Conservation (phyloP, 2,888 invertebrate species). For the Scaptomyza parva region DNA sequence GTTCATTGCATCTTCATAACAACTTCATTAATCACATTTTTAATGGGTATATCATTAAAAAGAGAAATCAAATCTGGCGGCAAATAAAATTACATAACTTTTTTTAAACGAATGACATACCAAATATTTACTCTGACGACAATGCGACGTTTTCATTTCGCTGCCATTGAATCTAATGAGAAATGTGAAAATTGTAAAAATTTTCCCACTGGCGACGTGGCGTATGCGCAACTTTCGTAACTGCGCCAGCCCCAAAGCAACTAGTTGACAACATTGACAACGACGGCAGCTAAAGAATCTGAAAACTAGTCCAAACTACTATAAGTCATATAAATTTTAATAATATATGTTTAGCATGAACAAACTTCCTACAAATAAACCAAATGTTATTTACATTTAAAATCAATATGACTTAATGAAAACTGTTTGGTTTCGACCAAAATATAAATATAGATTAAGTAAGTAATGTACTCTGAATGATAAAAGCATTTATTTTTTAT, state of each 20-base stretch:
- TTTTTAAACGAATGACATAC: slow-evolving; percentile 2
- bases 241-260: slow-evolving; percentile 31
- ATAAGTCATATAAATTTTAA: background rate
- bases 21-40: background rate
- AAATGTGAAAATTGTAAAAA: background rate
- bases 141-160: slow-evolving; percentile 33
- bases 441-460: background rate
- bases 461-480: background rate
- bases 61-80: background rate
- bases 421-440: background rate
- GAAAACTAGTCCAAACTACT: slow-evolving; percentile 3
- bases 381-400: background rate
- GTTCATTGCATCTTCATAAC: no score
- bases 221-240: slow-evolving; percentile 58
- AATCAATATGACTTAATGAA: background rate
- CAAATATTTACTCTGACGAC: slow-evolving; percentile 64
- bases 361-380: background rate
- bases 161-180: slow-evolving; percentile 29
- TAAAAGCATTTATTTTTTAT: background rate
- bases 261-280: slow-evolving; percentile 16
- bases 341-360: background rate
- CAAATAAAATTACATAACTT: background rate
- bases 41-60: background rate
- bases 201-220: slow-evolving; percentile 29
- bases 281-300: slow-evolving; percentile 3